A percentile compares a stretch with the other conserved stretches of the same genome.
Conservation (phyloP, 2,113 vertebrate genomes). For the Phylloscopus trochilus region DNA sequence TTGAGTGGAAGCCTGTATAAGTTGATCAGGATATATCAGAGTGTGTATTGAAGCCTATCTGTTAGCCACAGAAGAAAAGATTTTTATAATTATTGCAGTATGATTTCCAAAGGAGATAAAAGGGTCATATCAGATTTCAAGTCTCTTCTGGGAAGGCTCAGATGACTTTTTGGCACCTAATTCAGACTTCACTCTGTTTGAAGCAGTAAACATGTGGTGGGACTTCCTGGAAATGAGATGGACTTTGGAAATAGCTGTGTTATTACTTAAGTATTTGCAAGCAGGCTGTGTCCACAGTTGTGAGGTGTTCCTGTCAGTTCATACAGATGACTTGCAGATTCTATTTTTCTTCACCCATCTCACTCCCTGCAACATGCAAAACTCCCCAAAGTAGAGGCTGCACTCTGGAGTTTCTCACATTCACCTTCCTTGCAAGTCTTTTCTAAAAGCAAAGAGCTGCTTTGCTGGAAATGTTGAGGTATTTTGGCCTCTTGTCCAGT, state of each 20-base stretch:
- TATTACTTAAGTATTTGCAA: conserved; percentile 31
- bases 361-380: neutral
- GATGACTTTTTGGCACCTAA: conserved; percentile 1
- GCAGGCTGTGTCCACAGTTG: neutral
- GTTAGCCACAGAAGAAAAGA: neutral
- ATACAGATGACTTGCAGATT: neutral
- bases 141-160: neutral
- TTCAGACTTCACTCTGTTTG: neutral
- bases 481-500: neutral
- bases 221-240: conserved; percentile 28
- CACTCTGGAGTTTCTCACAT: neutral
- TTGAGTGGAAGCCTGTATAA: neutral
- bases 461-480: neutral
- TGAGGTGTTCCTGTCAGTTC: neutral
- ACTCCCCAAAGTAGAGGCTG: neutral
- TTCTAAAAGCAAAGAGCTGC: neutral
- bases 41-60: conserved; percentile 5
- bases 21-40: conserved; percentile 1
- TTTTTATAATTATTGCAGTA: conserved; percentile 19
- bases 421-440: fast-evolving
- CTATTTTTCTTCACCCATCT: neutral
- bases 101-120: conserved; percentile 30
- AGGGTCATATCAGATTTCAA: conserved; percentile 32
- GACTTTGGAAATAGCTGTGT: conserved; percentile 22
- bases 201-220: neutral